Conservation (phyloP, 2,888 invertebrate genomes). For the Leucophora obtusa region DNA sequence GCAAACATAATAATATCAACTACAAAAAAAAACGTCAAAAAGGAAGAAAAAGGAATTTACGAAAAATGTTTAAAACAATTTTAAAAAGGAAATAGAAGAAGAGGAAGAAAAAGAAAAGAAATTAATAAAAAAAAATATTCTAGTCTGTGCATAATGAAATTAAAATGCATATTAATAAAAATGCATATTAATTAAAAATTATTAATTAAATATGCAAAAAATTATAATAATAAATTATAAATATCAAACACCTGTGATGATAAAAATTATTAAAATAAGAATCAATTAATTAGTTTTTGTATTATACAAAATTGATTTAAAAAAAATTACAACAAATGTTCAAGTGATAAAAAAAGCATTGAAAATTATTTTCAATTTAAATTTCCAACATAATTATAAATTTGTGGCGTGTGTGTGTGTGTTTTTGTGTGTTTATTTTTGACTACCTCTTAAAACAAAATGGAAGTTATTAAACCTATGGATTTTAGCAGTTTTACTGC, state of each 20-base stretch:
- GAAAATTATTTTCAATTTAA: too few relatives aligned
- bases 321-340: conserved; percentile 17
- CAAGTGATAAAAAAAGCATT: not conserved
- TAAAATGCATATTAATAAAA: conserved; percentile 38
- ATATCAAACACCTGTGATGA: conserved; percentile 45
- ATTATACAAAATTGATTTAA: conserved; percentile 25
- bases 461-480: conserved; percentile 77
- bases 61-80: conserved; percentile 29
- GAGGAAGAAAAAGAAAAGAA: conserved; percentile 30
- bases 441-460: conserved; percentile 65
- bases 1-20: conserved; percentile 17
- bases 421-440: not conserved
- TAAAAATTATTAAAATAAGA: conserved; percentile 24
- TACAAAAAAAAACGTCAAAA: conserved; percentile 25
- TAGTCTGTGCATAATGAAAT: conserved; percentile 44
- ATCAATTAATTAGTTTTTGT: not conserved
- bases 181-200: too few relatives aligned
- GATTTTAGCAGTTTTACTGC: conserved; percentile 76
- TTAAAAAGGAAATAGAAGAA: conserved; percentile 44
- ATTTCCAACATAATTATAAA: not conserved
- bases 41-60: conserved; percentile 44
- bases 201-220: conserved; percentile 39
- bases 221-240: conserved; percentile 31
- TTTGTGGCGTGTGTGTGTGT: conserved; percentile 4
- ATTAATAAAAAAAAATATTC: conserved; percentile 33